Conservation (phyloP, 1,140 invertebrate species). For the Thrips palmi region DNA sequence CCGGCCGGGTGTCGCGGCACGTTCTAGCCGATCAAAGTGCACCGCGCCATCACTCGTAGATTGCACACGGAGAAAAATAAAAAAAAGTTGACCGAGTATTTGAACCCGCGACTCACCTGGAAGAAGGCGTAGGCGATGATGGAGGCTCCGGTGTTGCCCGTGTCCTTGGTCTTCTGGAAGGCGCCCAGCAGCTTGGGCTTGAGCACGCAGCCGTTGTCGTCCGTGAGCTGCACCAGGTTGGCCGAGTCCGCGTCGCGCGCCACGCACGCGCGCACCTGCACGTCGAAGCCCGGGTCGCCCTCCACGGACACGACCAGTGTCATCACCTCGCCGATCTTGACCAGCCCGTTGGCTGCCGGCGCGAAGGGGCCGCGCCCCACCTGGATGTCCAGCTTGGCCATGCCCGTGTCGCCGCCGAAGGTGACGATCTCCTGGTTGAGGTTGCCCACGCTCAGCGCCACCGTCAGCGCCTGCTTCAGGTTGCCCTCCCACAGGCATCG, state of each 20-base stretch:
- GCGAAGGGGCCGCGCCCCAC: constrained; percentile 60
- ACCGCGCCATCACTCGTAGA: too few relatives aligned
- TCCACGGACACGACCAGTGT: constrained; percentile 65
- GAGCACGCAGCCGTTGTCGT: constrained; percentile 56
- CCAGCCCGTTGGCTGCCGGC: constrained; percentile 49
- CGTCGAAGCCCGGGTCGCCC: constrained; percentile 60
- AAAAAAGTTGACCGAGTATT: constrained; percentile 1
- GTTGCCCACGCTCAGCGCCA: constrained; percentile 59
- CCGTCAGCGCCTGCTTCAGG: constrained; percentile 50
- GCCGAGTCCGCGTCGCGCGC: constrained; percentile 45
- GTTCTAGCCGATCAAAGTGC: too few relatives aligned
- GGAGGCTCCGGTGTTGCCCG: constrained; percentile 49
- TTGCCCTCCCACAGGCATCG: constrained; percentile 68
- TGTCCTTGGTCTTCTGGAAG: constrained; percentile 60
- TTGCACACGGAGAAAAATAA: too few relatives aligned
- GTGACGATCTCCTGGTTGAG: constrained; percentile 60
- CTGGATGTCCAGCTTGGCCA: constrained; percentile 57
- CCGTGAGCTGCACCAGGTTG: constrained; percentile 49
- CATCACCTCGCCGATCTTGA: constrained; percentile 67
- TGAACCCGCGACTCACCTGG: constrained; percentile 23
- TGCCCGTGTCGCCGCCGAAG: constrained; percentile 65
- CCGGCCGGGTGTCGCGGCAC: too few relatives aligned
- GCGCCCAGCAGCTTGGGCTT: constrained; percentile 66
- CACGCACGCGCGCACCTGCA: constrained; percentile 56
- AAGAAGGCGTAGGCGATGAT: constrained; percentile 65